These are phyloP conservation scores for Ptychobarbus kaznakovi DNA, from an alignment of 2,797 vertebrate species.

Conservation along the genomic window DNA sequence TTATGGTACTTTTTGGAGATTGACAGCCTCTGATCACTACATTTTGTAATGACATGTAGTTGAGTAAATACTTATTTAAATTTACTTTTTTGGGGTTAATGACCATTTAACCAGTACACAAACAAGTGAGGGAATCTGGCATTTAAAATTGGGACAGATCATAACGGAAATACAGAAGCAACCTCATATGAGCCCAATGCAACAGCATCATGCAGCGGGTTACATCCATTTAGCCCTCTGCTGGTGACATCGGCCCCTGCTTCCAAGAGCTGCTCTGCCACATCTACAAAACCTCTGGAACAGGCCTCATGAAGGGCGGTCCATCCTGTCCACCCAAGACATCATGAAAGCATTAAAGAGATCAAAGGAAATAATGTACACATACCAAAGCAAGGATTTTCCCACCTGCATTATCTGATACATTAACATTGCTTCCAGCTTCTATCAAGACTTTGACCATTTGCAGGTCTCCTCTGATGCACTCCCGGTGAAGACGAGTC, in stretches of 20 bases:
- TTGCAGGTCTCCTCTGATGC: conserved; percentile 75
- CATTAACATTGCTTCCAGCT: conserved; percentile 80
- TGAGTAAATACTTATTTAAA: neutral
- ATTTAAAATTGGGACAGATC: neutral
- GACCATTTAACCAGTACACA: neutral
- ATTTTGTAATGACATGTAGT: neutral
- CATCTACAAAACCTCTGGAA: conserved; percentile 67
- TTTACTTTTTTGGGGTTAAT: neutral
- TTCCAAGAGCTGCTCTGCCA: conserved; percentile 82
- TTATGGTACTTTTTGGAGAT: neutral
- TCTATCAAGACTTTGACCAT: conserved; percentile 77
- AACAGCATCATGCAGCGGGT: conserved; percentile 85
- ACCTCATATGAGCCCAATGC: conserved; percentile 80
- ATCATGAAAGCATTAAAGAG: neutral
- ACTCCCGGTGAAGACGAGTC: conserved; percentile 80
- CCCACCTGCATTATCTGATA: conserved; percentile 84
- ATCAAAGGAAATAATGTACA: neutral
- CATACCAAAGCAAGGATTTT: conserved; percentile 11
- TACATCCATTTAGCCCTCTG: conserved; percentile 73
- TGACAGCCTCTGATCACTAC: neutral
- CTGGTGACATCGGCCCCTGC: conserved; percentile 82
- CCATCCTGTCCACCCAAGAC: conserved; percentile 79
- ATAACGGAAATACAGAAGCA: neutral
- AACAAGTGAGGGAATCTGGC: neutral
- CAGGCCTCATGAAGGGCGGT: conserved; percentile 86